These are phyloP conservation scores for Ypsolopha scabrella DNA, from an alignment of 2,888 invertebrate genomes.

Conservation along the genomic window DNA sequence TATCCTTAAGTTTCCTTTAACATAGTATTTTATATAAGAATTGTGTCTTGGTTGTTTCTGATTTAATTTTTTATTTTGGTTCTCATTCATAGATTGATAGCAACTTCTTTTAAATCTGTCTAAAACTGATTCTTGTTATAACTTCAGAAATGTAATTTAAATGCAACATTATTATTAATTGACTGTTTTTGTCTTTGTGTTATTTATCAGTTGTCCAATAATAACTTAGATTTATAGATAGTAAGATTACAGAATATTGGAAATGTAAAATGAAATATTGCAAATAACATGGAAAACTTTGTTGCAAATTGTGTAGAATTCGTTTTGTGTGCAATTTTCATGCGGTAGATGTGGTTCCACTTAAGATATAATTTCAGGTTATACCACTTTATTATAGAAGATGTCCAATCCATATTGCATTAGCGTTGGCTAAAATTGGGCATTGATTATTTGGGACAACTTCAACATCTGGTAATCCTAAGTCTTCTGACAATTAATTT, in stretches of 20 bases:
- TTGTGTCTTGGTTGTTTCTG: slow-evolving; percentile 11
- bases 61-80: slow-evolving; percentile 9
- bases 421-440: slow-evolving; percentile 46
- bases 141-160: no score
- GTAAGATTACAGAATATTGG: slow-evolving; percentile 1
- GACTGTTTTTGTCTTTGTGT: no score
- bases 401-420: slow-evolving; percentile 32
- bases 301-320: neutral
- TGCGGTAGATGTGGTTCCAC: slow-evolving; percentile 1
- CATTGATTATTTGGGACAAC: slow-evolving; percentile 39
- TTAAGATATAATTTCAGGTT: slow-evolving; percentile 40
- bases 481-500: slow-evolving; percentile 3
- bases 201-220: no score
- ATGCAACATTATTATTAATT: no score
- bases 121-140: no score
- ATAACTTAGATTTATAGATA: no score
- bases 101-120: no score
- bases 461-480: slow-evolving; percentile 30
- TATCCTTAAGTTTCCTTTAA: slow-evolving; percentile 30
- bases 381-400: slow-evolving; percentile 36
- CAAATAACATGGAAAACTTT: neutral
- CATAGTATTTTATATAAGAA: slow-evolving; percentile 24
- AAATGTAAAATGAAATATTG: neutral
- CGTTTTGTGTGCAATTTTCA: neutral
- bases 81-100: no score